Evolutionary conservation across 2,113 vertebrate species (phyloP).

Genomic region (Upupa epops): DNA sequence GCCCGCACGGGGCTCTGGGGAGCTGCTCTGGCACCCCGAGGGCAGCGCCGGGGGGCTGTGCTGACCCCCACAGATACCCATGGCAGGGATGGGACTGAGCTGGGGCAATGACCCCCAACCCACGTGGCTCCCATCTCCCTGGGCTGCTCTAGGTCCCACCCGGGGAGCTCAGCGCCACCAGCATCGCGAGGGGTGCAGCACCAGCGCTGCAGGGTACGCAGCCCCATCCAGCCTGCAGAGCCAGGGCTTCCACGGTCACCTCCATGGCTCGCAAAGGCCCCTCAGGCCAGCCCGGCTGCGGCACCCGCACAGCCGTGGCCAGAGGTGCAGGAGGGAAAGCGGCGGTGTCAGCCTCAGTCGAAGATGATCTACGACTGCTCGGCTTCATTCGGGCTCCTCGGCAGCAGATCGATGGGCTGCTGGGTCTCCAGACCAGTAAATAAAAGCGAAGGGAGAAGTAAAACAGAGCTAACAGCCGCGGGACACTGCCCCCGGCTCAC

Average conservation of each 20-base stretch:
- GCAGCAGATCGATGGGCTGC: background rate
- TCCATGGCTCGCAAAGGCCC: background rate
- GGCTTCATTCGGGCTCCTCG: background rate
- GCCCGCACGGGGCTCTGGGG: fast-evolving
- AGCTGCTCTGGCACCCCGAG: background rate
- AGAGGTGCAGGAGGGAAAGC: background rate
- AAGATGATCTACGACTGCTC: background rate
- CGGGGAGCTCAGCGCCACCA: background rate
- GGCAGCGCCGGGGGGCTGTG: background rate
- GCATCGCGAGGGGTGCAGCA: background rate
- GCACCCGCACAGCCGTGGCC: fast-evolving
- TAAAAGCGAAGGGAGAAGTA: conserved; percentile 22
- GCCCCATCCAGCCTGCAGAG: background rate
- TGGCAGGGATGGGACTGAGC: background rate
- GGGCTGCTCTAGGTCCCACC: background rate
- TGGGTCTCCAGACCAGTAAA: conserved; percentile 41
- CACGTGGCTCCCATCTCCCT: background rate
- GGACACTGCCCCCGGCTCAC: background rate
- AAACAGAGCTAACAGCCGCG: background rate
- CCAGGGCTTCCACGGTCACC: background rate
- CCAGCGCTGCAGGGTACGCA: background rate
- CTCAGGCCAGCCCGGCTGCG: background rate
- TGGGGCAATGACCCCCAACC: background rate
- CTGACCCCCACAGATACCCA: background rate
- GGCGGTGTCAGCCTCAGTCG: background rate